These are phyloP conservation scores for Anthophora plumipes DNA, from an alignment of 2,888 invertebrate species.

Conservation along the genomic window DNA sequence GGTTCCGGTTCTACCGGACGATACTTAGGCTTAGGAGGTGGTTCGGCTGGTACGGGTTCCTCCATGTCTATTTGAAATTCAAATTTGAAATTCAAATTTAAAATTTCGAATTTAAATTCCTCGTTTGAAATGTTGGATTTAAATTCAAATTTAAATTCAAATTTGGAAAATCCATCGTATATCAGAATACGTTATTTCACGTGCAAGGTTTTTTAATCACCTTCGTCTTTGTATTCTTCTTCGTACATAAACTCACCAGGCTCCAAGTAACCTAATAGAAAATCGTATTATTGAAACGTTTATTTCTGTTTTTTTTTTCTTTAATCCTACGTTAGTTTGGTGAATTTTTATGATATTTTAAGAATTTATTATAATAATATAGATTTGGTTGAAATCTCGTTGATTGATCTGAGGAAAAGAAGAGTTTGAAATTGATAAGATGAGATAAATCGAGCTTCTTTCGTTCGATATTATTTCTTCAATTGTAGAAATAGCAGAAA, in stretches of 20 bases:
- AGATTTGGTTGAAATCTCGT: too few species aligned
- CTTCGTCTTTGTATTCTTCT: neutral
- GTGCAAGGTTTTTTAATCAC: neutral
- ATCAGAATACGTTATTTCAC: neutral
- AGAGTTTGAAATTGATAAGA: too few species aligned
- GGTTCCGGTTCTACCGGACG: slow-evolving; percentile 18
- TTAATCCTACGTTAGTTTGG: too few species aligned
- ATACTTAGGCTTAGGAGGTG: slow-evolving; percentile 13
- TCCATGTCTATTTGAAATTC: neutral
- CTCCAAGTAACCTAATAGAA: neutral
- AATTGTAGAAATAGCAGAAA: too few species aligned
- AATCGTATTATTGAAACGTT: neutral
- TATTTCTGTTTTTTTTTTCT: neutral
- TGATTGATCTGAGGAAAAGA: too few species aligned
- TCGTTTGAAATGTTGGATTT: neutral
- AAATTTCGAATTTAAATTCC: neutral
- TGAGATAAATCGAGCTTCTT: too few species aligned
- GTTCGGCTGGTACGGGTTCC: neutral
- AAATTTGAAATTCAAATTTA: neutral
- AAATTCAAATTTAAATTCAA: neutral
- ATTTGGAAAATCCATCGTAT: neutral
- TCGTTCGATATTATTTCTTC: too few species aligned
- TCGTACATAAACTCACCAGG: neutral
- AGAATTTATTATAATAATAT: too few species aligned
- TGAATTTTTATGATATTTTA: too few species aligned